A percentile compares a stretch with the other conserved stretches of the same genome.
These are phyloP conservation scores for Heloderma charlesbogerti DNA, from an alignment of 2,113 vertebrate genomes.

Conservation along the genomic window DNA sequence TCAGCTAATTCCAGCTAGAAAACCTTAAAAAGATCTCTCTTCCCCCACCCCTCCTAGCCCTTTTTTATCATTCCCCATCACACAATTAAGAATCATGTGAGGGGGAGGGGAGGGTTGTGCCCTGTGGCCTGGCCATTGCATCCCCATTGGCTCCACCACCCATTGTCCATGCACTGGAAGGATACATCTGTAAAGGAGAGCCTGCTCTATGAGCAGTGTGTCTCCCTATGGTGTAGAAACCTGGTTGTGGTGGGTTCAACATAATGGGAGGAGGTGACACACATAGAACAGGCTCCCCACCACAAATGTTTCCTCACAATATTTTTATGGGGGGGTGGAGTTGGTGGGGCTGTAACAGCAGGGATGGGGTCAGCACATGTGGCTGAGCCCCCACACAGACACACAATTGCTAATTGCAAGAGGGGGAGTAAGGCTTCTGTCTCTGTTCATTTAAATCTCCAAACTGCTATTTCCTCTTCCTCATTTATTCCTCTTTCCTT, in stretches of 20 bases:
- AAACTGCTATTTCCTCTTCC: background rate
- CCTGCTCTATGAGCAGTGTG: background rate
- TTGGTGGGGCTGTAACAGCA: too few relatives aligned
- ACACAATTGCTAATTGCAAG: too few relatives aligned
- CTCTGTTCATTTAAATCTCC: background rate
- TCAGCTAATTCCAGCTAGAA: background rate
- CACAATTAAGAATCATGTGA: background rate
- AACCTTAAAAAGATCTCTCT: too few relatives aligned
- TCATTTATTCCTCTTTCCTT: background rate
- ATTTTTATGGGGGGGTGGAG: too few relatives aligned
- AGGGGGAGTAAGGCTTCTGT: background rate
- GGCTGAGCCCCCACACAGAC: accelerated
- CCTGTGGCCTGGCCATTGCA: too few relatives aligned
- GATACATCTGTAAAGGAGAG: background rate
- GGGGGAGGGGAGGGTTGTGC: background rate
- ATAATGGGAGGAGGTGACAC: background rate
- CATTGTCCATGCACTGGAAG: background rate
- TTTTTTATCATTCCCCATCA: background rate
- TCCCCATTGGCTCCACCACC: background rate
- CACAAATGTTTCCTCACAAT: background rate
- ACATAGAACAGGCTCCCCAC: background rate
- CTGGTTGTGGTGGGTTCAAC: background rate
- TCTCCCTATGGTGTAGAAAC: background rate
- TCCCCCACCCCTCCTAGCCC: background rate
- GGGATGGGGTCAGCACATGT: too few relatives aligned